Evolutionary conservation across 2,888 invertebrate species (phyloP).

Genomic region (Parasteatoda lunata): DNA sequence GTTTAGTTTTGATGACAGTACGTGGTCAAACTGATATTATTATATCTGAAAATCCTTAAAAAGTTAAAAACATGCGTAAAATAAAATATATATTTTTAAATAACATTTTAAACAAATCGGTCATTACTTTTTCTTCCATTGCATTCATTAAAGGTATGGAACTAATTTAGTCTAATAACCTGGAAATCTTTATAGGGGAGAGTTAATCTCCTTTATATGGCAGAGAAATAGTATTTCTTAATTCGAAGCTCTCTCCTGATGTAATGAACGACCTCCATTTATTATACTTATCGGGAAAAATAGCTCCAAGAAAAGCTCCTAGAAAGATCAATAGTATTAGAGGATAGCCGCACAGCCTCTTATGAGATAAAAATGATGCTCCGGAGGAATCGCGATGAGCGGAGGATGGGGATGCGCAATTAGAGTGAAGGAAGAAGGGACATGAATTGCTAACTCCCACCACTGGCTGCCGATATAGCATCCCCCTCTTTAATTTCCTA

Average conservation of each 20-base stretch:
- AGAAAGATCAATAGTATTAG: constrained; percentile 49
- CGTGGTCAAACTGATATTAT: too few relatives aligned
- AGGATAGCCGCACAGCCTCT: constrained; percentile 38
- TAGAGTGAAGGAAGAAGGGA: constrained; percentile 37
- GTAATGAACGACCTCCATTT: neutral
- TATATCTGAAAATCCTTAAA: too few relatives aligned
- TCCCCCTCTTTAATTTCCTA: constrained; percentile 15
- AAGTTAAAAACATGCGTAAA: too few relatives aligned
- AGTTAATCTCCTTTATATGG: too few relatives aligned
- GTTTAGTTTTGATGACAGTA: too few relatives aligned
- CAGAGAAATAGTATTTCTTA: neutral
- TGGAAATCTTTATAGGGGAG: too few relatives aligned
- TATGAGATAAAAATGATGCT: constrained; percentile 60
- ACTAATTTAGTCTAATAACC: too few relatives aligned
- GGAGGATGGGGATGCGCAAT: constrained; percentile 27
- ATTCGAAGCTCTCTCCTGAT: neutral
- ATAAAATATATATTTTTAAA: too few relatives aligned
- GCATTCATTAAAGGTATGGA: too few relatives aligned
- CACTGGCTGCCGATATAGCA: constrained; percentile 44
- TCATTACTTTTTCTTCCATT: too few relatives aligned
- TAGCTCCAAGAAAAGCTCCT: neutral
- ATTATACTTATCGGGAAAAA: constrained; percentile 3
- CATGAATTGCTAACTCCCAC: constrained; percentile 42
- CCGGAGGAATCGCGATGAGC: neutral
- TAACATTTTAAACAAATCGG: too few relatives aligned